These are phyloP conservation scores for Lamproptera curius DNA, from an alignment of 2,888 invertebrate species.

Conservation along the genomic window DNA sequence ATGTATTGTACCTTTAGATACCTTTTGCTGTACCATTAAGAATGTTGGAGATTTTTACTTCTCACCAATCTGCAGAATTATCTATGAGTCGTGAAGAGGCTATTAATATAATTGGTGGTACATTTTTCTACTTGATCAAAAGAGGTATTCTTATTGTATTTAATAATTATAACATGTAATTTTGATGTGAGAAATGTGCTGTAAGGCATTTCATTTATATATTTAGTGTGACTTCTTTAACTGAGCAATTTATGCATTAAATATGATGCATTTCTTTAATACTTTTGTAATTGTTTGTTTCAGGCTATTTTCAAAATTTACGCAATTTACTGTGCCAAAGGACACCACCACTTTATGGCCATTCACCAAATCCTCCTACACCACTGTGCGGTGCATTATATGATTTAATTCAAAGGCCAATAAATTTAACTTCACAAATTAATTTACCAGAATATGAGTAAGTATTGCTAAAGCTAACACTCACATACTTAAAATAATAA, in stretches of 20 bases:
- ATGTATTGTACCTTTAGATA: constrained; percentile 40
- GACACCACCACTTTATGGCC: constrained; percentile 83
- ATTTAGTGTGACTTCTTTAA: no score
- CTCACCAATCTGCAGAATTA: constrained; percentile 57
- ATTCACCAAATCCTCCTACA: constrained; percentile 83
- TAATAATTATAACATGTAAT: no score
- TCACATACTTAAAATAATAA: no score
- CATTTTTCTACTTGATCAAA: constrained; percentile 75
- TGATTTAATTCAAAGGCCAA: constrained; percentile 86
- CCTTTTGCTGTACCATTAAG: constrained; percentile 86
- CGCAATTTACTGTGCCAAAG: constrained; percentile 83
- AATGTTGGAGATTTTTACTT: constrained; percentile 87
- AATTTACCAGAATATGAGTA: constrained; percentile 69
- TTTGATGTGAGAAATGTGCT: no score
- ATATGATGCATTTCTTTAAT: no score
- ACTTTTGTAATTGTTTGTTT: constrained; percentile 27
- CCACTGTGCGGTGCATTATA: constrained; percentile 85
- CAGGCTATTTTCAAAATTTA: constrained; percentile 86
- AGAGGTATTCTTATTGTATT: constrained; percentile 58
- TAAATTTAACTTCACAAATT: constrained; percentile 75
- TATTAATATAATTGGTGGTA: constrained; percentile 50
- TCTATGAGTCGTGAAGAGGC: constrained; percentile 54
- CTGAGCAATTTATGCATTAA: no score
- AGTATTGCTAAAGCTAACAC: no score
- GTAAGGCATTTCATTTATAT: no score